phyloP scores from a whole-genome alignment of 2,888 invertebrate species.

The Rhopalosiphum nymphaeae region DNA sequence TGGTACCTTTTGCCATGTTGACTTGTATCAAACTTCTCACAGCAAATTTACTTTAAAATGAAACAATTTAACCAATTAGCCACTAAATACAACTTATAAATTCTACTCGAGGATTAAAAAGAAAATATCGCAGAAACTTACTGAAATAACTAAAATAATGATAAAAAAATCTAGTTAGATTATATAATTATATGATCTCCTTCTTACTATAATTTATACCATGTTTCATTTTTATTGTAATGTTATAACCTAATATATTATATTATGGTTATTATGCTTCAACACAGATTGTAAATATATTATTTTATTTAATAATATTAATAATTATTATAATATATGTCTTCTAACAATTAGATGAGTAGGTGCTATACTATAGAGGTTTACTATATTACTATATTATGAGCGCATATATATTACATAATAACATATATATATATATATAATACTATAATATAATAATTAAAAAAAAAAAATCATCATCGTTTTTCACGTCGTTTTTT shows the following conservation, averaged over 20 bases:
- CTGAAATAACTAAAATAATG: too few species aligned
- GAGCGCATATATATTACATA: background rate
- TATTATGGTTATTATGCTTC: background rate
- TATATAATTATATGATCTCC: too few species aligned
- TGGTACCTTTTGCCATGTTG: background rate
- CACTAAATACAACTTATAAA: background rate
- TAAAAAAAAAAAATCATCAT: background rate
- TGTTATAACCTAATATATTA: background rate
- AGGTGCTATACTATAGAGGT: background rate
- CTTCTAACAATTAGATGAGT: background rate
- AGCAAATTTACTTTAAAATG: background rate
- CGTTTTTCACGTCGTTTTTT: background rate
- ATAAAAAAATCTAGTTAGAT: too few species aligned
- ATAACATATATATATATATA: background rate
- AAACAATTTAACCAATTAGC: background rate
- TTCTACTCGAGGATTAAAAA: background rate
- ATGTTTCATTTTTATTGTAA: background rate
- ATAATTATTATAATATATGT: background rate
- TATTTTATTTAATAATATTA: background rate
- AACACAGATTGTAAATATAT: background rate
- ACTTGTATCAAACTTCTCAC: background rate
- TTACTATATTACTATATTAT: background rate
- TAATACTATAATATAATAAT: background rate
- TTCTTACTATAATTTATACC: too few species aligned
- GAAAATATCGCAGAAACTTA: background rate